Evolutionary conservation across 2,888 invertebrate species (phyloP), one percentile per base, ranked within the genome.

Genomic region (Calameuta filiformis): DNA sequence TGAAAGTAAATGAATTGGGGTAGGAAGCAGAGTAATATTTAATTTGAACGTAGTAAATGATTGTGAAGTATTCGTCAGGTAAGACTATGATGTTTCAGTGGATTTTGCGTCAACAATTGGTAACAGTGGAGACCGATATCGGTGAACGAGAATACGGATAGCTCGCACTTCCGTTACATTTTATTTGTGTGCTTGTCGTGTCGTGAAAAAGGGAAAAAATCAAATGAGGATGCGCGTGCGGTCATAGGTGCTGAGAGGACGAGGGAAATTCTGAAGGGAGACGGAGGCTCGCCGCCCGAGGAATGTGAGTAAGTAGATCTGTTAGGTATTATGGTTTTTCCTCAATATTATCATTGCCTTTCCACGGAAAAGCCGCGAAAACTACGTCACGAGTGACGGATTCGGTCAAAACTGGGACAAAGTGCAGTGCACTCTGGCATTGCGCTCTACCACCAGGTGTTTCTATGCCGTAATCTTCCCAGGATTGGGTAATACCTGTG

Each of bases 401-500:
- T 90, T 90, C 87, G 86, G 85, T 87, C 85, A 89, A 91, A 91
- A 90, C 90, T 91, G 90, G 91, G 91, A 91, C 91, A 91, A 91
- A 91, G 91, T 91, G 91, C 91, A 91, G 87, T 91, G 91, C 89
- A 91, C 91, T 91, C 91, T 91, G 90, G 91, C 90, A 90, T 90
- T 90, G 90, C 90, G 90, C 88, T 90, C 88, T 87, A 85, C 87
- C 89, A 88, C 90, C 90, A 91, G 91, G 90, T 91, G 90, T 91
- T 90, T 91, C 89, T 88, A 88, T 91, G 90, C 89, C 88, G 90
- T 91, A 90, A 90, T 91, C 87, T 89, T 90, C 90, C 86, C 88
- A 89, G 87, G 87, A 90, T 91, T 91, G 90, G 87, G 88, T 90
- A 91, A 90, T 88, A 87, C 83, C 35, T 87, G 85, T 37, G 35